phyloP scores from a whole-genome alignment of 2,113 vertebrate genomes.

The Cygnus buccinator region DNA sequence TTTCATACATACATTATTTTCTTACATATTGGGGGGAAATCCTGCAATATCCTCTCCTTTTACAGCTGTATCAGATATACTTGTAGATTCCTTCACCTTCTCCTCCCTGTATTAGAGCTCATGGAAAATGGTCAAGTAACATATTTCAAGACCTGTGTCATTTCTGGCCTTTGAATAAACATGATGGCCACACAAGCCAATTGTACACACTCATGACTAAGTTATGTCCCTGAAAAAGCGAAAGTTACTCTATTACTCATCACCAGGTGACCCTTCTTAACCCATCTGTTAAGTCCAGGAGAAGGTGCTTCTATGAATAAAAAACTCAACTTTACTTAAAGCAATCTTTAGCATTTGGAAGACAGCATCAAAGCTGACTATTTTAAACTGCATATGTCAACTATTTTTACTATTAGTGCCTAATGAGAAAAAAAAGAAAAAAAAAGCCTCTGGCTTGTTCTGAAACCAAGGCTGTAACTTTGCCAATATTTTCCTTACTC shows the following conservation, averaged over 20 bases:
- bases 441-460: not conserved
- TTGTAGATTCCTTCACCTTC: not conserved
- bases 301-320: not conserved
- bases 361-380: not conserved
- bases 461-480: conserved; percentile 26
- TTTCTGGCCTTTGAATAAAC: not conserved
- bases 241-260: not conserved
- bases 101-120: not conserved
- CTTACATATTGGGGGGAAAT: not conserved
- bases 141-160: not conserved
- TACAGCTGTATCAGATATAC: not conserved
- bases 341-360: not conserved
- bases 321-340: not conserved
- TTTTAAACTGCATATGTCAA: not conserved
- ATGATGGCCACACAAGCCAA: not conserved
- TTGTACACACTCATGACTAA: not conserved
- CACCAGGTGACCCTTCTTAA: not conserved
- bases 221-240: not conserved
- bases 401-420: not conserved
- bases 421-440: not conserved
- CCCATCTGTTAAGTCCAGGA: not conserved
- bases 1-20: not conserved
- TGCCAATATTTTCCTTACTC: conserved; percentile 29
- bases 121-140: not conserved
- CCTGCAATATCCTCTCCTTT: not conserved